Base-by-base conservation (phyloP, 1,140 invertebrate genomes). In the Magallana angulata region DNA sequence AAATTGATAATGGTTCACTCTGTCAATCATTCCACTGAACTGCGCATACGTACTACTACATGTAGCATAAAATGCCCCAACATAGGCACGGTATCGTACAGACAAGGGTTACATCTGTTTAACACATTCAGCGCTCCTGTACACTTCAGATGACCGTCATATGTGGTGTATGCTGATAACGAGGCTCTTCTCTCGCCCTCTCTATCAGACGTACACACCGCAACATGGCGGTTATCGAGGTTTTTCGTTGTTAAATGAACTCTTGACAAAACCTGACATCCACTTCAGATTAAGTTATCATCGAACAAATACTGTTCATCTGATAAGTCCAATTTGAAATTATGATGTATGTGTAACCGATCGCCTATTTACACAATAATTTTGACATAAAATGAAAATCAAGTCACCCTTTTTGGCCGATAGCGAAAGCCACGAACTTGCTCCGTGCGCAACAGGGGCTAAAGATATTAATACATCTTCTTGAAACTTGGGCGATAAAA, bases 221-320 rank as follows among this genome's bases (percentile, higher is more conserved):
- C 36, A 76, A 76, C 68, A 76, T 24, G 68, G 68, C 30, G 68
- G 68, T 76, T 76, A 76, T 76, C 68, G 24, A 30, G 30, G 18
- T 18, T 76, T 76, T 76, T 76, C 68, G 8, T 30, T 76, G 68
- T 76, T 76, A 76, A 76, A 76, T 76, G 68, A 76, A 76, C 68
- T 30, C 68, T 76, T 76, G 68, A 76, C 68, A 76, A 76, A 76
- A 76, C 68, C 68, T 76, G 68, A 76, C 68, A 76, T 76, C 68
- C 68, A 76, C 68, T 76, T 76, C 18, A 11, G 68, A 76, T 76
- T 76, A 76, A 76, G 68, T 76, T 76, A 76, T 76, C 68, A 76
- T 76, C 18, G 68, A 76, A 76, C 68, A 76, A 76, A 76, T 76
- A 76, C 68, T 76, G 68, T 76, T 76, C 68, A 76, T 30, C 68